A percentile compares a stretch with the other conserved stretches of the same genome.
phyloP scores from a whole-genome alignment of 2,888 invertebrate species.

The Hymenopus coronatus region DNA sequence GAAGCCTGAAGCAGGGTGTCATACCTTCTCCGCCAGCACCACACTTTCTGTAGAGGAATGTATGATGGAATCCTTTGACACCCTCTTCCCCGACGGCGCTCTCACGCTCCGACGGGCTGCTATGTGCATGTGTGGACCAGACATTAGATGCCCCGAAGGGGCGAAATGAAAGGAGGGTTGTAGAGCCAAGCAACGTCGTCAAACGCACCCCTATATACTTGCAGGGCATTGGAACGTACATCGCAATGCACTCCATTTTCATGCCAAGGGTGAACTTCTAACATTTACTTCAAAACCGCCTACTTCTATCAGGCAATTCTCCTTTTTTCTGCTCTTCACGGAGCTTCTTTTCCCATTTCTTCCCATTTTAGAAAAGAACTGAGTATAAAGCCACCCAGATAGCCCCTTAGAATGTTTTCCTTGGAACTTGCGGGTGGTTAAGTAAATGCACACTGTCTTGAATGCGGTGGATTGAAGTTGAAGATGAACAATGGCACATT shows the following conservation, averaged over 20 bases:
- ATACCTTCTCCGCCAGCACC: neutral
- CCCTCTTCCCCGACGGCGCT: neutral
- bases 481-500: neutral
- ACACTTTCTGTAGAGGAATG: constrained; percentile 17
- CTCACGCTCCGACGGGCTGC: neutral
- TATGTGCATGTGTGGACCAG: neutral
- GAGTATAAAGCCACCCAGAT: neutral
- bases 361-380: neutral
- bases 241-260: neutral
- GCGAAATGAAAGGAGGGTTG: neutral
- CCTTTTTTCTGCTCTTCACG: neutral
- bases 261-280: neutral
- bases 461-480: neutral
- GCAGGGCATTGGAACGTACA: neutral
- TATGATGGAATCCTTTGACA: constrained; percentile 29
- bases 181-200: neutral
- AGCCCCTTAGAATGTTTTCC: neutral
- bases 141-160: neutral
- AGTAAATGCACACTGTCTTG: no score
- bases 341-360: neutral
- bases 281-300: neutral
- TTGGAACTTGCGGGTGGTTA: neutral
- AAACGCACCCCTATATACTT: neutral
- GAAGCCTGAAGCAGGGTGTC: neutral
- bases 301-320: neutral